Conservation (phyloP, 2,113 vertebrate species). For the Prietella phreatophila region DNA sequence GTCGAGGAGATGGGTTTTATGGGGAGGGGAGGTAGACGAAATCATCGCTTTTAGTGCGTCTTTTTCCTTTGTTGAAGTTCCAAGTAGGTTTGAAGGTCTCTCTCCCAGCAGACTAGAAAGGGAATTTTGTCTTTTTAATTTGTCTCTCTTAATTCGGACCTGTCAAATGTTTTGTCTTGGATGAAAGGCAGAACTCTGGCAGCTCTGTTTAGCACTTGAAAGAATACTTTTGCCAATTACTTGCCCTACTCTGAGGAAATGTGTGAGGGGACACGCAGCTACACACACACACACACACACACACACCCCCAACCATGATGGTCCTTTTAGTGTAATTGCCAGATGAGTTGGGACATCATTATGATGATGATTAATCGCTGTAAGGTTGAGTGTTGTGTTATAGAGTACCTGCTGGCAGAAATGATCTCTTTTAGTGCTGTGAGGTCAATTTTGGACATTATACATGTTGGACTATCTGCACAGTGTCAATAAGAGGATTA, state of each 20-base stretch:
- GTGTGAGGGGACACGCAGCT: background rate
- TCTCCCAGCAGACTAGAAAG: constrained; percentile 46
- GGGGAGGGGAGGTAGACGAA: constrained; percentile 6
- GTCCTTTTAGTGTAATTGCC: constrained; percentile 12
- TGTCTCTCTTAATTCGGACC: constrained; percentile 46
- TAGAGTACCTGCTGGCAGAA: background rate
- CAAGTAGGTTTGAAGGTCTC: constrained; percentile 36
- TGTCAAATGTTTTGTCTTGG: constrained; percentile 32
- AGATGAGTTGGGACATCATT: background rate
- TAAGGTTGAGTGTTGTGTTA: background rate
- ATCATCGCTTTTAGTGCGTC: background rate
- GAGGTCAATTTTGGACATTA: background rate
- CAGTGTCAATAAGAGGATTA: too few species aligned
- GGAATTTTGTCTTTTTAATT: constrained; percentile 54
- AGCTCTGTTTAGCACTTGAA: constrained; percentile 45
- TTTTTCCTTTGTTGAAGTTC: constrained; percentile 43
- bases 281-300: background rate
- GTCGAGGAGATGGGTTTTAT: constrained; percentile 3
- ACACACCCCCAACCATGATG: background rate
- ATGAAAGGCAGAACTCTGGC: constrained; percentile 39
- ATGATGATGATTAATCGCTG: background rate
- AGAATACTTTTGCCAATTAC: constrained; percentile 40
- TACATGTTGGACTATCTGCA: too few species aligned
- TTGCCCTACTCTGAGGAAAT: constrained; percentile 20
- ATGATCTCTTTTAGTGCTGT: background rate